These are phyloP conservation scores for Apamea monoglypha DNA, from an alignment of 2,888 invertebrate genomes.

Conservation along the genomic window DNA sequence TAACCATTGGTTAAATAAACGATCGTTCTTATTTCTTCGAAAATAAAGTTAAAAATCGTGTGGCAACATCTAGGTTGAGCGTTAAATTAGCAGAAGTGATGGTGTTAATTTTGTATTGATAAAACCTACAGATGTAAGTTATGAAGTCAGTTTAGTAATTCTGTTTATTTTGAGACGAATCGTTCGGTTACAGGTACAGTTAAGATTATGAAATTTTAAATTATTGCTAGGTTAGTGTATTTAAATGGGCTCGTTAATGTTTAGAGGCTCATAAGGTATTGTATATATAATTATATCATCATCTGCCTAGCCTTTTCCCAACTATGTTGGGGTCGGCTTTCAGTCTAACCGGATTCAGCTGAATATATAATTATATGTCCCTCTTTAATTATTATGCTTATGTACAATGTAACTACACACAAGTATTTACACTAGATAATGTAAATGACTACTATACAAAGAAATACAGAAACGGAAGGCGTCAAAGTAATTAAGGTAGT, in stretches of 20 bases:
- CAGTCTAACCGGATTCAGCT: too few species aligned
- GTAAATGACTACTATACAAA: background rate
- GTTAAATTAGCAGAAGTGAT: slow-evolving; percentile 51
- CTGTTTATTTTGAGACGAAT: slow-evolving; percentile 59
- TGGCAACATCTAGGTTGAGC: background rate
- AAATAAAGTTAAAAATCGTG: slow-evolving; percentile 17
- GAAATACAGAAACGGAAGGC: background rate
- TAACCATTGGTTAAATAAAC: slow-evolving; percentile 14
- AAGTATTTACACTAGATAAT: background rate
- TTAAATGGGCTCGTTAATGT: slow-evolving; percentile 7
- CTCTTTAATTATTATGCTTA: background rate
- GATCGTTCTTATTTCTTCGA: background rate
- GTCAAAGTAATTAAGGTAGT: too few species aligned
- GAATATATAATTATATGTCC: too few species aligned
- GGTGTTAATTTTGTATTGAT: slow-evolving; percentile 65
- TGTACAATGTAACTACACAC: background rate
- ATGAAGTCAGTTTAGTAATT: slow-evolving; percentile 52
- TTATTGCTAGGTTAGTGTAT: slow-evolving; percentile 20
- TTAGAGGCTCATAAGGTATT: background rate
- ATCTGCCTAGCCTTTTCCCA: too few species aligned
- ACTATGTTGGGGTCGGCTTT: too few species aligned
- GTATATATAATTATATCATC: too few species aligned
- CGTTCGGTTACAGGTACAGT: slow-evolving; percentile 39
- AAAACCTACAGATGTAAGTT: slow-evolving; percentile 59
- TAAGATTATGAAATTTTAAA: slow-evolving; percentile 34